Evolutionary conservation across 2,113 vertebrate species (phyloP), one percentile per base, ranked within the genome.

Genomic region (Phaethornis superciliosus): DNA sequence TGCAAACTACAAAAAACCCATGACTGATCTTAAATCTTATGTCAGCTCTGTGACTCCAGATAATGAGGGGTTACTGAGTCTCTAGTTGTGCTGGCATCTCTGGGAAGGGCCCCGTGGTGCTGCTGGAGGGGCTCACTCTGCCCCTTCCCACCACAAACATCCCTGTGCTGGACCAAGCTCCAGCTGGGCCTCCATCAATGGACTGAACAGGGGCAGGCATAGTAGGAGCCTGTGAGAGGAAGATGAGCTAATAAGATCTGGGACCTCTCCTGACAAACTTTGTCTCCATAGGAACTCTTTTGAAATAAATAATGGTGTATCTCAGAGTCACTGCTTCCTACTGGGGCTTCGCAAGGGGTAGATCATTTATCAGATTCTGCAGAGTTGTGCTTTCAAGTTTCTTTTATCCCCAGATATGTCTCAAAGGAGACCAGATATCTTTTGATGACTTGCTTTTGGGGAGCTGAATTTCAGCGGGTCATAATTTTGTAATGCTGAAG

Each of bases 171-270:
- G 18, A 21, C 44, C 2, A 1, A n/a, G 30, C 70, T 52, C 69
- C 2, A 2, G 24, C 44, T 32, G 46, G 28, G 30, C 27, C 59
- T 49, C 1, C 2, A 4, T 8, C 42, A 69, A 51, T 46, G 56
- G 70, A 69, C 65, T 56, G 58, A 72, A 64, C 35, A 72, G 64
- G 74, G 46, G n/a, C 27, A 49, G 63, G 52, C 13, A 15, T 26
- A 37, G 62, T 0, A 0, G 59, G 46, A 54, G 5, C 0, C 0
- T 49, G 27, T 69, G 80, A 88, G 65, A 37, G 2, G 7, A 51
- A 64, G 51, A 51, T n/a, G 40, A 27, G 65, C 55, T 75, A 28
- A 5, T 55, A 42, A 75, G 51, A 74, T 26, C 55, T 70, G 62
- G 92, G 19, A 55, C 19, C 20, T 78, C 21, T 33, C 32, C 69